Base-by-base conservation (phyloP, 2,113 vertebrate species). In the Syngnathus typhle region DNA sequence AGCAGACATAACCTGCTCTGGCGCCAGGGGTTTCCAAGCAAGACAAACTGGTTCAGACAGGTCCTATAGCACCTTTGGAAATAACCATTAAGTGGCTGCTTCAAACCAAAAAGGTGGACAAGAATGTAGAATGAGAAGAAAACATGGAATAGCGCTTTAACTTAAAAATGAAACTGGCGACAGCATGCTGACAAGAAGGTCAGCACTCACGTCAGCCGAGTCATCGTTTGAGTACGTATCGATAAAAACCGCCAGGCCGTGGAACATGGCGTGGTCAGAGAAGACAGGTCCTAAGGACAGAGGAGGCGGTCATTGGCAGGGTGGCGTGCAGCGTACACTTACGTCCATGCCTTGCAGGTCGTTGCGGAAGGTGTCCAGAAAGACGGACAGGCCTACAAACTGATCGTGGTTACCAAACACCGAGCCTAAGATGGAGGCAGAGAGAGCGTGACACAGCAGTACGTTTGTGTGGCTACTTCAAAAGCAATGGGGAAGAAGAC, bases 201-300 rank as follows among this genome's bases (percentile, higher is more conserved):
- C 27, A 60, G 64, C 74, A 93, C 93, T 93, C 91, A 99, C 97
- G 88, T 98, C 96, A 0, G 93, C 92, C 0, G 92, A 91, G 69
- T 98, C 96, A 73, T 98, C 94, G 1, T 99, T 99, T 84, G 95
- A 95, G 66, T 98, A 99, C 0, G 97, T 98, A 86, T 99, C 95
- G 87, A 99, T 87, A 89, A 98, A 98, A 69, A 98, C 89, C 19
- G 95, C 96, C 89, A 99, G 88, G 27, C 97, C 96, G 0, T 96
- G 94, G 82, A 98, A 99, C 65, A 93, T 90, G 81, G 94, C 95
- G 87, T 93, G 95, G 92, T 94, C 96, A 90, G 94, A 95, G 92
- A 96, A 98, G 63, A 96, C 93, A 65, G 95, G 93, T 65, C 97
- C 97, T 98, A 88, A 56, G 61, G 89, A 85, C 78, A 87, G 72